Conservation (phyloP, 2,888 invertebrate genomes). For the Andrena camellia region DNA sequence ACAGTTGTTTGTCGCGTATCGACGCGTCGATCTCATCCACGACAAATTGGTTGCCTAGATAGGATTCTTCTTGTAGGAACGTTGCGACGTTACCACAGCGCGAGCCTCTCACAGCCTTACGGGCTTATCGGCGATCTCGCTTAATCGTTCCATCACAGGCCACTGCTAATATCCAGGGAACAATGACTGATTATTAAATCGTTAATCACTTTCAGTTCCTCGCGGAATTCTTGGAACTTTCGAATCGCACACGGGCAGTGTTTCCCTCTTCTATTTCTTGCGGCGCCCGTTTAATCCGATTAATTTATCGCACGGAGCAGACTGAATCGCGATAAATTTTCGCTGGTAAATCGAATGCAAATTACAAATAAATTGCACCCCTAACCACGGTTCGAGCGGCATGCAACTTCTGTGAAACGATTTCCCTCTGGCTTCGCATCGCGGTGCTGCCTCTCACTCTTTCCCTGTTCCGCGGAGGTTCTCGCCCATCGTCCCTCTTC, state of each 20-base stretch:
- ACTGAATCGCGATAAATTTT: slow-evolving; percentile 69
- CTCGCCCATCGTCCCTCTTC: slow-evolving; percentile 44
- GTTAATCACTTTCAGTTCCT: background rate
- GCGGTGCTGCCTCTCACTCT: slow-evolving; percentile 22
- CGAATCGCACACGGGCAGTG: background rate
- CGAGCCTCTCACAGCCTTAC: slow-evolving; percentile 6
- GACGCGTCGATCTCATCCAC: slow-evolving; percentile 29
- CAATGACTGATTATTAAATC: slow-evolving; percentile 29
- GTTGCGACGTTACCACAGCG: background rate
- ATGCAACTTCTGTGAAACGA: slow-evolving; percentile 78
- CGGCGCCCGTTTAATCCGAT: slow-evolving; percentile 65
- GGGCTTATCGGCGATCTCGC: slow-evolving; percentile 29
- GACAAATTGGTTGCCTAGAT: slow-evolving; percentile 30
- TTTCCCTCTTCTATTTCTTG: slow-evolving; percentile 33
- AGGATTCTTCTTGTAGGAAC: slow-evolving; percentile 1
- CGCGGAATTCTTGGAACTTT: slow-evolving; percentile 4
- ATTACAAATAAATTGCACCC: slow-evolving; percentile 79
- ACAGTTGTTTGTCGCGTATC: slow-evolving; percentile 29
- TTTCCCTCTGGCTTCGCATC: slow-evolving; percentile 69
- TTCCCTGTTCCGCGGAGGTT: slow-evolving; percentile 30
- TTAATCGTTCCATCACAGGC: slow-evolving; percentile 27
- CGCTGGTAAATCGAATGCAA: slow-evolving; percentile 78
- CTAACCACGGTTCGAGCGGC: slow-evolving; percentile 70
- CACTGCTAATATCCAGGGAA: background rate
- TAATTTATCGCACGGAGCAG: slow-evolving; percentile 57